These are phyloP conservation scores for Aradus depressus DNA, from an alignment of 2,888 invertebrate species.

Conservation along the genomic window DNA sequence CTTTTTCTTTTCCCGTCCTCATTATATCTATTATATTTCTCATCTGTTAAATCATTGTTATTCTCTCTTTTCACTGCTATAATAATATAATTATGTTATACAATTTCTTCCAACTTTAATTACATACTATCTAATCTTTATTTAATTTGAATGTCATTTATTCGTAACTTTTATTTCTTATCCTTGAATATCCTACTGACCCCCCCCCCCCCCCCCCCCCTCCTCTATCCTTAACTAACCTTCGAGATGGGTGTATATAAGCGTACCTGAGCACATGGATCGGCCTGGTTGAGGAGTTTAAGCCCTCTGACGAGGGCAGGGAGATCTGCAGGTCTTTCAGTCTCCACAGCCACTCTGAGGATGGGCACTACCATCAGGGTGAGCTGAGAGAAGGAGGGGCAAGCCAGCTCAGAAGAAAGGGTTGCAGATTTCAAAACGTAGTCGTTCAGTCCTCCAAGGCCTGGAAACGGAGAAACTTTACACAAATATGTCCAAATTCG, in stretches of 20 bases:
- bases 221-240: not conserved
- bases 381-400: slow-evolving; percentile 79
- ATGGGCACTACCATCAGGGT: slow-evolving; percentile 72
- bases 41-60: too few species aligned
- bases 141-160: too few species aligned
- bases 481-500: not conserved
- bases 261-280: slow-evolving; percentile 77
- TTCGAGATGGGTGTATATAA: not conserved
- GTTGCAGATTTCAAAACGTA: slow-evolving; percentile 83
- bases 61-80: too few species aligned
- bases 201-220: too few species aligned
- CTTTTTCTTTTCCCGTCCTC: too few species aligned
- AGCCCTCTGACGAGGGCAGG: slow-evolving; percentile 50
- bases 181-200: too few species aligned
- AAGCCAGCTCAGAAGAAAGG: slow-evolving; percentile 64
- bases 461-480: slow-evolving; percentile 37
- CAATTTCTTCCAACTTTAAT: too few species aligned
- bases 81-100: too few species aligned
- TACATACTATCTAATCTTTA: too few species aligned
- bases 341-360: slow-evolving; percentile 85
- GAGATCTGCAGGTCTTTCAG: slow-evolving; percentile 67
- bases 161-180: too few species aligned
- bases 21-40: too few species aligned
- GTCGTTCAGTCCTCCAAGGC: slow-evolving; percentile 75
- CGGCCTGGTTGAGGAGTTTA: slow-evolving; percentile 81